These are phyloP conservation scores for Delphinapterus leucas DNA, from an alignment of 2,113 vertebrate genomes.

Conservation along the genomic window DNA sequence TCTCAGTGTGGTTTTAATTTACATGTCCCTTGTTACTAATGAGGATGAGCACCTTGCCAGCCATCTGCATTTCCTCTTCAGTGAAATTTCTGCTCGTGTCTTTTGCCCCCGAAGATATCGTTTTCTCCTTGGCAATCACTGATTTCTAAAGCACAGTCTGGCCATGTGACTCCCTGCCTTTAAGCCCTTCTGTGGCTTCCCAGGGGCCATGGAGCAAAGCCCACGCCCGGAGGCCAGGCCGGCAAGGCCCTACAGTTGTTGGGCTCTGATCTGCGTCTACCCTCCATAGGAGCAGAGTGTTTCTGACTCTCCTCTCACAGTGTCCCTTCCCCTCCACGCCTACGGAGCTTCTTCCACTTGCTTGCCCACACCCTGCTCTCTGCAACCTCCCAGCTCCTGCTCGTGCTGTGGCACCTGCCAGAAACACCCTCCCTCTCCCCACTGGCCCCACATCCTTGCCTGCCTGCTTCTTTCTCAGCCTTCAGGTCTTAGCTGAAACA, in stretches of 20 bases:
- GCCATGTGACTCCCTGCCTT: conserved; percentile 3
- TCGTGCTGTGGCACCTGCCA: not conserved
- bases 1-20: not conserved
- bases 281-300: not conserved
- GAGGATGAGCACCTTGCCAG: not conserved
- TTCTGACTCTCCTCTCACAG: not conserved
- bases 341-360: not conserved
- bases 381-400: not conserved
- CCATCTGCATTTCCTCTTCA: not conserved
- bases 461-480: not conserved
- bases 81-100: not conserved
- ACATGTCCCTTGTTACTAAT: not conserved
- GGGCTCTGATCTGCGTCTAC: not conserved
- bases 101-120: not conserved
- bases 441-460: not conserved
- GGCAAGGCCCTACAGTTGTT: not conserved
- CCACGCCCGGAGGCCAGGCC: not conserved
- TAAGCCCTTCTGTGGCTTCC: not conserved
- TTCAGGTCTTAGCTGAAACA: not conserved
- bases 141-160: not conserved
- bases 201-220: not conserved
- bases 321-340: not conserved
- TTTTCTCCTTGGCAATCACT: not conserved
- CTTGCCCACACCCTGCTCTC: not conserved
- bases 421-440: not conserved